Percentiles rank a stretch among this genome's conserved stretches.
These are phyloP conservation scores for Pseudomyrmex sp. DNA, from an alignment of 1,140 invertebrate species.

Conservation along the genomic window DNA sequence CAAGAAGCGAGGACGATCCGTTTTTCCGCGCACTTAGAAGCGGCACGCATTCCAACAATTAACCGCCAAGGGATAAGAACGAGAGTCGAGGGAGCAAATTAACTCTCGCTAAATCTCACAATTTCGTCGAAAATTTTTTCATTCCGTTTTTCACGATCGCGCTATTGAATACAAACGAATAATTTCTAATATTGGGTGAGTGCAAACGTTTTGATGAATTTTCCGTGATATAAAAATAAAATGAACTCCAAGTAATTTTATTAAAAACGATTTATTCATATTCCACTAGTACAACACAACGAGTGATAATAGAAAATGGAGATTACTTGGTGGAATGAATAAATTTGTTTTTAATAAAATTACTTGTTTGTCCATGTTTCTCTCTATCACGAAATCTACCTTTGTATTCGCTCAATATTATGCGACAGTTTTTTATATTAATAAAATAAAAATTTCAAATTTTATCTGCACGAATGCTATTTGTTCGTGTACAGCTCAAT, in stretches of 20 bases:
- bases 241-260: too few species aligned
- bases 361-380: neutral
- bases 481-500: neutral
- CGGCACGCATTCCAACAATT: conserved; percentile 64
- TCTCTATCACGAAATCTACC: neutral
- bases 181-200: neutral
- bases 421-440: neutral
- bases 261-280: too few species aligned
- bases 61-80: conserved; percentile 38
- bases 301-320: too few species aligned
- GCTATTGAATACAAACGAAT: conserved; percentile 3
- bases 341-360: neutral
- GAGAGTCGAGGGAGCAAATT: conserved; percentile 58
- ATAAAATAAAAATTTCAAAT: neutral
- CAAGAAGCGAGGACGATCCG: conserved; percentile 58
- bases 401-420: too few species aligned
- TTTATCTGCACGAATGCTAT: conserved; percentile 1
- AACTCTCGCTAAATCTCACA: conserved; percentile 49
- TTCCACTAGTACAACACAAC: too few species aligned
- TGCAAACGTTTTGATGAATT: too few species aligned
- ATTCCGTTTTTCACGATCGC: neutral
- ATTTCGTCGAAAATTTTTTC: neutral
- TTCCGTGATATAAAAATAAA: too few species aligned
- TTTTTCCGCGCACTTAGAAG: conserved; percentile 61
- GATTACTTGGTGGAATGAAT: too few species aligned